A percentile compares a stretch with the other conserved stretches of the same genome.
phyloP scores from a whole-genome alignment of 2,888 invertebrate genomes.

The Pristionchus arcanus region DNA sequence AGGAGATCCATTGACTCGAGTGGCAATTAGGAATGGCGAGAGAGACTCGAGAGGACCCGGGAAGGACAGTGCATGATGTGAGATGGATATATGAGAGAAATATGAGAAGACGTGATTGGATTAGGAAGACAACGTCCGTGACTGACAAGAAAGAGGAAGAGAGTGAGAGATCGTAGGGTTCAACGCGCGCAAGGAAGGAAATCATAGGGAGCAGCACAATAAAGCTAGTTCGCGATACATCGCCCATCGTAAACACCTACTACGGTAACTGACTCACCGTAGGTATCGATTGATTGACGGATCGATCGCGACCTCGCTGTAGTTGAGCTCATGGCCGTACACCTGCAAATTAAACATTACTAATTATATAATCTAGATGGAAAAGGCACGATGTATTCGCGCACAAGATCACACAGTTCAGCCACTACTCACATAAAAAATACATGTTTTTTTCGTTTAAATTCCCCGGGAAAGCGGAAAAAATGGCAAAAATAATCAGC shows the following conservation, averaged over 20 bases:
- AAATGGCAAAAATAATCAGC: too few species aligned
- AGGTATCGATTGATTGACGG: not conserved
- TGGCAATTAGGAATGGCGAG: not conserved
- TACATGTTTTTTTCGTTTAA: too few species aligned
- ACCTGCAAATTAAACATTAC: constrained; percentile 81
- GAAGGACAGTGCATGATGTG: not conserved
- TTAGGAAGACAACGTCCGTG: not conserved
- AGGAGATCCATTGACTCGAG: not conserved
- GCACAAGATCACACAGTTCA: too few species aligned
- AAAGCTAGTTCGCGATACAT: not conserved
- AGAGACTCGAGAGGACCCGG: not conserved
- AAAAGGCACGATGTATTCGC: not conserved
- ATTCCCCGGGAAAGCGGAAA: too few species aligned
- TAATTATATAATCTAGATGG: not conserved
- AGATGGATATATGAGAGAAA: not conserved
- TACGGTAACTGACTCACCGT: constrained; percentile 13
- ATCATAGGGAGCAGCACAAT: not conserved
- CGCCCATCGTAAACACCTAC: not conserved
- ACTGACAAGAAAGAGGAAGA: not conserved
- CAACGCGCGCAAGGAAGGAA: not conserved
- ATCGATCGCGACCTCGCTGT: constrained; percentile 86
- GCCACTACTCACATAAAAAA: too few species aligned
- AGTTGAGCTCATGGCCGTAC: constrained; percentile 94
- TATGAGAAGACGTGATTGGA: constrained; percentile 4
- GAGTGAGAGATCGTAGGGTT: not conserved